Conservation (phyloP, 2,797 vertebrate genomes). For the Betta splendens region DNA sequence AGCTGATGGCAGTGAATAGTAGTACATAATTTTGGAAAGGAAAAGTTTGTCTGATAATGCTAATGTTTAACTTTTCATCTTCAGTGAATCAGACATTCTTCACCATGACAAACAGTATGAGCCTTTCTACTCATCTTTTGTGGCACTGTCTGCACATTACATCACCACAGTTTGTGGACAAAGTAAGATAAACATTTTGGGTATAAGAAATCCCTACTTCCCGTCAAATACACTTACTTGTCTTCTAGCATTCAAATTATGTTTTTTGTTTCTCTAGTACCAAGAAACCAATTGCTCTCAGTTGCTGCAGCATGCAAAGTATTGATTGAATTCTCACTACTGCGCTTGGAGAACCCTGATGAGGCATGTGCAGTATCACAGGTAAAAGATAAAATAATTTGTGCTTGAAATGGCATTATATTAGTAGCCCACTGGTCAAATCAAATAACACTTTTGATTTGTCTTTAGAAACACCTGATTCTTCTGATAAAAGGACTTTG, state of each 20-base stretch:
- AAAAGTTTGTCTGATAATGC: no score
- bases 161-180: conserved; percentile 98
- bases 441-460: not conserved
- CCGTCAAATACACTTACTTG: not conserved
- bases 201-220: not conserved
- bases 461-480: conserved; percentile 94
- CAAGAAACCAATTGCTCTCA: conserved; percentile 94
- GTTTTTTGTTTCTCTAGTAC: conserved; percentile 81
- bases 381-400: conserved; percentile 80
- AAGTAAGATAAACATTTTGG: conserved; percentile 83
- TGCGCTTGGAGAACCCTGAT: conserved; percentile 96
- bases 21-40: not conserved
- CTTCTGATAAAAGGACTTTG: conserved; percentile 98
- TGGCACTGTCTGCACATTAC: conserved; percentile 98
- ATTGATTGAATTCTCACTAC: conserved; percentile 95
- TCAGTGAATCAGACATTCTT: conserved; percentile 96
- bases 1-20: not conserved
- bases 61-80: conserved; percentile 49
- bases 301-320: conserved; percentile 98
- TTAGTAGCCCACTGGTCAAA: not conserved
- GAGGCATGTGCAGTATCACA: conserved; percentile 99
- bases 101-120: conserved; percentile 99
- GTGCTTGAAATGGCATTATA: not conserved
- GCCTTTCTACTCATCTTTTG: conserved; percentile 98
- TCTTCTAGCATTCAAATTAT: not conserved